Conservation (phyloP, 2,888 invertebrate species). For the Eristalinus aeneus region DNA sequence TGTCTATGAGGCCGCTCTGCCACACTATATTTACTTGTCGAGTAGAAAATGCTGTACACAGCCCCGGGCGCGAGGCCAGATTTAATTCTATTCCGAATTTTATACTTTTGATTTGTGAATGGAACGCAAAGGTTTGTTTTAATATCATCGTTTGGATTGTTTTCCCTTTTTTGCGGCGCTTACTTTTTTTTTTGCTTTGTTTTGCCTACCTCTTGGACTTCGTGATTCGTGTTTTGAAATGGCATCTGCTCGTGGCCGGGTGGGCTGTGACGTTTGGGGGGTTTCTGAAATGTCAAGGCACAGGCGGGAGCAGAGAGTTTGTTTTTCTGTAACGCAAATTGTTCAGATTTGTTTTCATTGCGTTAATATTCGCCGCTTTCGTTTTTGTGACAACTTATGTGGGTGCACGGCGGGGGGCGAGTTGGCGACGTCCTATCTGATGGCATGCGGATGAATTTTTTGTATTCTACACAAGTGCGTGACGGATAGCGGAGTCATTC, state of each 20-base stretch:
- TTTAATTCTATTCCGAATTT: constrained; percentile 68
- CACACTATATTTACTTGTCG: constrained; percentile 51
- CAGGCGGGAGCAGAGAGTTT: constrained; percentile 2
- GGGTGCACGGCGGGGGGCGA: no score
- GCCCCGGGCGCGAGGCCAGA: constrained; percentile 52
- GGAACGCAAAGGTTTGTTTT: constrained; percentile 61
- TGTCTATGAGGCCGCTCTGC: background rate
- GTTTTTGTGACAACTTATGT: no score
- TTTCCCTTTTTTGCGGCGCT: constrained; percentile 3
- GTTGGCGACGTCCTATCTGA: background rate
- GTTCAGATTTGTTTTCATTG: constrained; percentile 40
- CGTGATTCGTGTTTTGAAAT: constrained; percentile 1
- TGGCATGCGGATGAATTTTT: background rate
- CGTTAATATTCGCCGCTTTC: constrained; percentile 14
- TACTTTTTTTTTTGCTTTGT: background rate
- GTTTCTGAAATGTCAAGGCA: constrained; percentile 3
- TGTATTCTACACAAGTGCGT: no score
- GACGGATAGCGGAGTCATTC: no score
- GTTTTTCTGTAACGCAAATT: constrained; percentile 33
- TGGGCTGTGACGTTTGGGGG: no score
- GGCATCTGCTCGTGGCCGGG: constrained; percentile 13
- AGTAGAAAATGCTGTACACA: constrained; percentile 41
- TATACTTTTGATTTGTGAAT: constrained; percentile 60
- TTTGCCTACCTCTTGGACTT: background rate
- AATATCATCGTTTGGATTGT: constrained; percentile 56